Conservation (phyloP, 2,888 invertebrate species). For the Lutraria lutraria region DNA sequence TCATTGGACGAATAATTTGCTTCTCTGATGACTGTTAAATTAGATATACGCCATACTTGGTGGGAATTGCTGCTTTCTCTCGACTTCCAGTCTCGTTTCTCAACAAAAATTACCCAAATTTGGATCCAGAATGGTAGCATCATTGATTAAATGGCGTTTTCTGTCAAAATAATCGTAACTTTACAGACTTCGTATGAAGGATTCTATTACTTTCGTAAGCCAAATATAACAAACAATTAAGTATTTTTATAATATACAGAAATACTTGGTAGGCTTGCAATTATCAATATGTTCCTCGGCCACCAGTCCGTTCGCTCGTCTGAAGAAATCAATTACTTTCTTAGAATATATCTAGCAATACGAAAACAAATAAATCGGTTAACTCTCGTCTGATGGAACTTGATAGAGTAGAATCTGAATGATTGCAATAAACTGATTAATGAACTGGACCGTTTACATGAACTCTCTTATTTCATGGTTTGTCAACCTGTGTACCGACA, state of each 20-base stretch:
- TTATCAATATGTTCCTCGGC: neutral
- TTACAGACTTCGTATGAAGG: neutral
- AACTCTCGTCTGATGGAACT: neutral
- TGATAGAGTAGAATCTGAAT: neutral
- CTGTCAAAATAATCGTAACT: neutral
- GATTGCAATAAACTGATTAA: too few species aligned
- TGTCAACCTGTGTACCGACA: too few species aligned
- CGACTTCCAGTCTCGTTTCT: neutral
- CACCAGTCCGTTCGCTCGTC: neutral
- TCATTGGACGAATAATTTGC: too few species aligned
- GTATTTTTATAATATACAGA: neutral
- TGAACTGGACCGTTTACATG: too few species aligned
- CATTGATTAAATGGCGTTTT: neutral
- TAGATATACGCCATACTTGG: neutral
- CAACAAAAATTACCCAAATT: neutral
- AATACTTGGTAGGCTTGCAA: neutral
- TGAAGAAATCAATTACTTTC: neutral
- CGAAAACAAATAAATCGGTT: neutral
- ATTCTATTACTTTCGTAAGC: neutral
- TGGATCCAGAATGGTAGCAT: neutral
- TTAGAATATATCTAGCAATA: neutral
- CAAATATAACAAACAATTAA: constrained; percentile 14
- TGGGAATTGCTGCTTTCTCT: neutral
- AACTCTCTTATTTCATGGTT: too few species aligned
- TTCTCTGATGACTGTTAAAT: neutral